Conservation (phyloP, 2,113 vertebrate genomes). For the Sylvietta virens region DNA sequence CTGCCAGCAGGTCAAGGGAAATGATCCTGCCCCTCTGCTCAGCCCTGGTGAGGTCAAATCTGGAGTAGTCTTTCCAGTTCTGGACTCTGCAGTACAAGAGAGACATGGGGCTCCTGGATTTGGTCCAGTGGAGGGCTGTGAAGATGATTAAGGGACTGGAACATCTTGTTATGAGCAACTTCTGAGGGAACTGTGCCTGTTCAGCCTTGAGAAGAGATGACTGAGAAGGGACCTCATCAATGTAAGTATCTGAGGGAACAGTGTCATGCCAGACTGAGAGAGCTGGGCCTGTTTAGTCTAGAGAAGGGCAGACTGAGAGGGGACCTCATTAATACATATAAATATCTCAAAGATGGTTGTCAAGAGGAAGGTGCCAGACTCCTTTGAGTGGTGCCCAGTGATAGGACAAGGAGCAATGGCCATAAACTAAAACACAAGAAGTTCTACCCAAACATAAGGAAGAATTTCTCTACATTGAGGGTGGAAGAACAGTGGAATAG, state of each 20-base stretch:
- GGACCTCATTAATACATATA: background rate
- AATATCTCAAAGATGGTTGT: background rate
- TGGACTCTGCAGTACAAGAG: fast-evolving
- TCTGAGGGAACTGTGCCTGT: background rate
- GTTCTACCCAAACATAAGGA: background rate
- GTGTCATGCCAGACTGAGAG: background rate
- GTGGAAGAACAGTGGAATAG: background rate
- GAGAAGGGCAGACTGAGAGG: background rate
- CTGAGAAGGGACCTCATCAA: background rate
- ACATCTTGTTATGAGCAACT: background rate
- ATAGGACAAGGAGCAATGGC: background rate
- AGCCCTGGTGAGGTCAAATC: background rate
- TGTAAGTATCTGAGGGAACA: background rate
- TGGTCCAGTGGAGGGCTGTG: background rate
- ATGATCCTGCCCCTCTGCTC: background rate
- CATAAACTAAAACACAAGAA: background rate
- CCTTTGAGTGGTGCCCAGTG: background rate
- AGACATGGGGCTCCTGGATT: background rate
- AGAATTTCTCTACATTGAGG: background rate
- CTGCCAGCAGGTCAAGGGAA: background rate
- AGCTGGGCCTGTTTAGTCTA: background rate
- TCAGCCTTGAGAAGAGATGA: background rate
- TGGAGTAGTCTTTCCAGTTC: background rate
- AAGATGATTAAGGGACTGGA: background rate
- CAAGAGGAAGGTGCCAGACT: background rate